Evolutionary conservation across 64 coral and sea anemone genomes (phyloP), one percentile per base, ranked within the genome.

Genomic region (Montipora sp.): DNA sequence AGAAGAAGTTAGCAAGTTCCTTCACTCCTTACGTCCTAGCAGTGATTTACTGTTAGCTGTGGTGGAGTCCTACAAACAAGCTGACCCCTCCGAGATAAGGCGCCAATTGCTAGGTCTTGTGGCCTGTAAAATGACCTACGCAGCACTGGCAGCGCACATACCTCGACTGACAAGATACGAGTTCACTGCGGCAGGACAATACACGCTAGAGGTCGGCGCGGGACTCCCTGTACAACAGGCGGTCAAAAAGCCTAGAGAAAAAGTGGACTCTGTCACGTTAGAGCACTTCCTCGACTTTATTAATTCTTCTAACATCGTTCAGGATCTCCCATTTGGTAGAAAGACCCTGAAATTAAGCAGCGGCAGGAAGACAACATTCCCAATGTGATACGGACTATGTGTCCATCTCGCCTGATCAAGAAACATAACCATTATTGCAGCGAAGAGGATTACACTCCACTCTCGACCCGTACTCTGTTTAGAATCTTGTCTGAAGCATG

Each of bases 31-130:
- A 20, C 5, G 19, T 70, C 12, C 19, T 36, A 0, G 67, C 45
- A 83, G 58, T 55, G 80, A 83, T 59, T 20, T 83, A 63, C 80
- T 83, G 13, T 36, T 88, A 8, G 86, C 86, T 51, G 66, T 77
- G 3, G 73, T 70, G 19, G 87, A 89, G 57, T 89, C 87, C 27
- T 89, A 89, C 43, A 89, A 89, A 21, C 87, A 78, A 79, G 87
- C 87, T 36, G 36, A 43, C 8, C 7, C 23, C 4, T 50, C 57
- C 19, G 87, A 89, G 47, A 89, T 47, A 19, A 77, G 87, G 27
- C 27, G 27, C 27, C 27, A 36, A 36, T 36, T 36, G 27, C 27
- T 36, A 36, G 0, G 27, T 36, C 51, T 89, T 12, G 87, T 89
- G 48, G 87, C 87, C 72, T 68, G 69, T 44, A 89, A 89, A 58